Evolutionary conservation across 2,113 vertebrate genomes (phyloP).

Genomic region (Cyrtonyx montezumae): DNA sequence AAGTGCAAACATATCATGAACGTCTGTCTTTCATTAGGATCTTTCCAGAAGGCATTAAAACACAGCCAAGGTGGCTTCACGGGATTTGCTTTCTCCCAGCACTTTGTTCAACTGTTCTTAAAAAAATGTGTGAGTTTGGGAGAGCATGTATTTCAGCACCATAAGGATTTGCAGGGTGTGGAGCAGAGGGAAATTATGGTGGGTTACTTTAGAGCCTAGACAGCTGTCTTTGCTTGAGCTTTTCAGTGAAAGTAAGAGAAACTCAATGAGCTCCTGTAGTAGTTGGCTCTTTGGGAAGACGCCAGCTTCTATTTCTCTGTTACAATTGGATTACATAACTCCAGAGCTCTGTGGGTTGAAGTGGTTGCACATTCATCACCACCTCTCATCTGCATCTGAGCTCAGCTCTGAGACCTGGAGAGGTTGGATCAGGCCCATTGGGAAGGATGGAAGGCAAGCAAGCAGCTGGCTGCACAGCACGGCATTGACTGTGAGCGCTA

Average conservation of each 20-base stretch:
- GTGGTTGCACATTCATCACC: neutral
- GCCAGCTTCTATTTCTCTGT: neutral
- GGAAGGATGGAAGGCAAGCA: neutral
- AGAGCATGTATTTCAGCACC: slow-evolving; percentile 1
- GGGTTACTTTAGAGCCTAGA: neutral
- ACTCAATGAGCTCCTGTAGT: neutral
- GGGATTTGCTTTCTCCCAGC: neutral
- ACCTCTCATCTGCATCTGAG: neutral
- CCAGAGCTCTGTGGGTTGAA: neutral
- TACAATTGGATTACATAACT: neutral
- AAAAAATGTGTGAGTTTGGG: neutral
- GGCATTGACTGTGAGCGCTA: neutral
- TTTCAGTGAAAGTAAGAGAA: neutral
- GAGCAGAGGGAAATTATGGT: neutral
- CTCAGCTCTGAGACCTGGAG: neutral
- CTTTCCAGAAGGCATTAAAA: slow-evolving; percentile 43
- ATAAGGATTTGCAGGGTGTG: slow-evolving; percentile 11
- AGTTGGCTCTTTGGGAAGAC: neutral
- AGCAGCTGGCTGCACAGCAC: neutral
- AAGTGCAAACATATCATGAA: slow-evolving; percentile 26
- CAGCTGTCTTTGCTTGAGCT: neutral
- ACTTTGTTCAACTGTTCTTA: slow-evolving; percentile 19
- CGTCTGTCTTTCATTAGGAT: slow-evolving; percentile 33
- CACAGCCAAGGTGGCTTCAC: slow-evolving; percentile 12
- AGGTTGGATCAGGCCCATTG: neutral